Evolutionary conservation across 2,797 vertebrate genomes (phyloP).

Genomic region (Oreochromis grahami): DNA sequence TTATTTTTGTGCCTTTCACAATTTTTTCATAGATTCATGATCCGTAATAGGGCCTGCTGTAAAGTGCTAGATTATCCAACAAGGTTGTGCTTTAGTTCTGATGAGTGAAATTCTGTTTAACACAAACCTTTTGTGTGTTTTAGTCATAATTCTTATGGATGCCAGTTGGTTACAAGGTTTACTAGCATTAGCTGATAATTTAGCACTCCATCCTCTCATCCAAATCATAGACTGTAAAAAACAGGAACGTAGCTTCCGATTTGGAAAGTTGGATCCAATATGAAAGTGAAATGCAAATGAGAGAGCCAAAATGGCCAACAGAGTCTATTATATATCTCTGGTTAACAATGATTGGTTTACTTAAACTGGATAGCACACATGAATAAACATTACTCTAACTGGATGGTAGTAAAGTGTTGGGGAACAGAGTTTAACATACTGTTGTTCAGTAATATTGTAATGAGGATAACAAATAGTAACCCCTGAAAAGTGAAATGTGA

Average conservation of each 20-base stretch:
- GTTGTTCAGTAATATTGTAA: not conserved
- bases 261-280: not conserved
- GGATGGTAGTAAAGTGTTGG: fast-evolving
- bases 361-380: not conserved
- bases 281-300: not conserved
- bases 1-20: not conserved
- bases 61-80: not conserved
- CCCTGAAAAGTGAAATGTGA: not conserved
- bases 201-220: not conserved
- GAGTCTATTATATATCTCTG: not conserved
- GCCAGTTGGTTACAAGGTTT: not conserved
- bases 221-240: not conserved
- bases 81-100: not conserved
- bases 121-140: fast-evolving
- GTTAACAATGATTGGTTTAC: not conserved
- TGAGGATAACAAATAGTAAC: not conserved
- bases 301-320: not conserved
- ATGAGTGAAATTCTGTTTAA: not conserved
- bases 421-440: not conserved
- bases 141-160: not conserved
- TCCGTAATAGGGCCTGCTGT: fast-evolving
- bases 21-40: not conserved
- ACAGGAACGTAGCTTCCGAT: not conserved
- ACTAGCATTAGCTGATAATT: not conserved
- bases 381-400: not conserved